These are phyloP conservation scores for Drosophila pruinosa DNA, from an alignment of 1,140 invertebrate species.

Conservation along the genomic window DNA sequence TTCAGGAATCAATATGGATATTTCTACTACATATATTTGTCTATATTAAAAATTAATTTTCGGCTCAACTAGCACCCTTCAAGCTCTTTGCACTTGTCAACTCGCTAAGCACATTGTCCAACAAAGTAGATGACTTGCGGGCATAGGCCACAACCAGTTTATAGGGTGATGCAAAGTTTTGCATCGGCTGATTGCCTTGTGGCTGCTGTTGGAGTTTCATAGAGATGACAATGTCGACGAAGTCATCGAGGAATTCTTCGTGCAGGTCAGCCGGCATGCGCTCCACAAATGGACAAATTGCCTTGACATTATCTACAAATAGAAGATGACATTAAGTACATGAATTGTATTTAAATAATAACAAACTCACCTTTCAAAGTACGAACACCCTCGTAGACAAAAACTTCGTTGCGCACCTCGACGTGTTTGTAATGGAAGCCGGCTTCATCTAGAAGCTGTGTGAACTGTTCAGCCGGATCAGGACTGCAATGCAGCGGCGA, in stretches of 20 bases:
- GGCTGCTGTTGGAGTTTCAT: slow-evolving; percentile 82
- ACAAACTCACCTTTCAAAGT: slow-evolving; percentile 49
- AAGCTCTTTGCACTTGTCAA: neutral
- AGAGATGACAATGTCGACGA: slow-evolving; percentile 83
- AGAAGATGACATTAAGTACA: too few relatives aligned
- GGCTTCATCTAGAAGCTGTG: slow-evolving; percentile 85
- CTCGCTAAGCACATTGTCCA: slow-evolving; percentile 41
- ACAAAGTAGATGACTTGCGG: slow-evolving; percentile 83
- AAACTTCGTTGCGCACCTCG: slow-evolving; percentile 86
- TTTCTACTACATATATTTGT: neutral
- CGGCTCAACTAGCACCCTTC: slow-evolving; percentile 40
- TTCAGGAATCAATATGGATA: neutral
- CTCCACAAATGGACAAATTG: slow-evolving; percentile 90
- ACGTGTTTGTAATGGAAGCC: slow-evolving; percentile 88
- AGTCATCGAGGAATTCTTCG: slow-evolving; percentile 87
- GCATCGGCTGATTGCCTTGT: slow-evolving; percentile 53
- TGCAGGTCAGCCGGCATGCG: slow-evolving; percentile 86
- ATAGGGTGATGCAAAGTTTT: slow-evolving; percentile 83
- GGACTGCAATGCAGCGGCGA: slow-evolving; percentile 86
- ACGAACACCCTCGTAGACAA: slow-evolving; percentile 85
- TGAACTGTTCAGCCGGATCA: slow-evolving; percentile 86
- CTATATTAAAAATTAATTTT: neutral
- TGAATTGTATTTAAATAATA: neutral
- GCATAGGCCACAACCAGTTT: slow-evolving; percentile 85
- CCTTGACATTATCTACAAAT: slow-evolving; percentile 85